Evolutionary conservation across 2,888 invertebrate species (phyloP).

Genomic region (Liposcelis brunnea): DNA sequence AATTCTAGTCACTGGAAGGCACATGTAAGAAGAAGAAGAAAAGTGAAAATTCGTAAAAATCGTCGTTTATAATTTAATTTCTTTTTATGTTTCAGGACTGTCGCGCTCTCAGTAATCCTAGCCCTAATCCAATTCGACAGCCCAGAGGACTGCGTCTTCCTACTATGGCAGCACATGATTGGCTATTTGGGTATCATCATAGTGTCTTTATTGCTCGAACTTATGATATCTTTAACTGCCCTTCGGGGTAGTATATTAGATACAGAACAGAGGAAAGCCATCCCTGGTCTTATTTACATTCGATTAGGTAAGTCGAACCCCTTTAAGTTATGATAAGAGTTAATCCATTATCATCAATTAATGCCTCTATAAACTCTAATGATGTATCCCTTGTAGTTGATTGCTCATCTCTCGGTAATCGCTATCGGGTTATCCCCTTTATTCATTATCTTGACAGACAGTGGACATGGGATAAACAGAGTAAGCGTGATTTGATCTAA

Average conservation of each 20-base stretch:
- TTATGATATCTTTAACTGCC: slow-evolving; percentile 53
- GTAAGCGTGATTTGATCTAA: no score
- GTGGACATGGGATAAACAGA: no score
- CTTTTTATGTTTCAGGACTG: slow-evolving; percentile 34
- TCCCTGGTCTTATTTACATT: slow-evolving; percentile 64
- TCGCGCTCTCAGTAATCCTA: slow-evolving; percentile 38
- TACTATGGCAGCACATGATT: slow-evolving; percentile 38
- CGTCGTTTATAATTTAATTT: slow-evolving; percentile 10
- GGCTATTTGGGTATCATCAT: slow-evolving; percentile 42
- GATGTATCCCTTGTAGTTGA: no score
- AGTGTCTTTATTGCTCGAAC: slow-evolving; percentile 46
- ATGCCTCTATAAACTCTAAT: no score
- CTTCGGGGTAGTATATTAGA: slow-evolving; percentile 65
- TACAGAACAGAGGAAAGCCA: slow-evolving; percentile 49
- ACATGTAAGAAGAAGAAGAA: no score
- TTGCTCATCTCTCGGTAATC: no score
- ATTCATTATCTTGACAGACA: no score
- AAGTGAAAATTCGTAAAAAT: no score
- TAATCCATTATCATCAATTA: background rate
- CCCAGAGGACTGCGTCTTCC: slow-evolving; percentile 29
- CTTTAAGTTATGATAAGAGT: background rate
- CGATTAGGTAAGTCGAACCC: slow-evolving; percentile 43
- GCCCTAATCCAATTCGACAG: slow-evolving; percentile 38
- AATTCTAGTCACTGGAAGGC: no score
- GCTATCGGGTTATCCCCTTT: no score